Evolutionary conservation across 2,888 invertebrate genomes (phyloP), one percentile per base, ranked within the genome.

Genomic region (Spodoptera exigua): DNA sequence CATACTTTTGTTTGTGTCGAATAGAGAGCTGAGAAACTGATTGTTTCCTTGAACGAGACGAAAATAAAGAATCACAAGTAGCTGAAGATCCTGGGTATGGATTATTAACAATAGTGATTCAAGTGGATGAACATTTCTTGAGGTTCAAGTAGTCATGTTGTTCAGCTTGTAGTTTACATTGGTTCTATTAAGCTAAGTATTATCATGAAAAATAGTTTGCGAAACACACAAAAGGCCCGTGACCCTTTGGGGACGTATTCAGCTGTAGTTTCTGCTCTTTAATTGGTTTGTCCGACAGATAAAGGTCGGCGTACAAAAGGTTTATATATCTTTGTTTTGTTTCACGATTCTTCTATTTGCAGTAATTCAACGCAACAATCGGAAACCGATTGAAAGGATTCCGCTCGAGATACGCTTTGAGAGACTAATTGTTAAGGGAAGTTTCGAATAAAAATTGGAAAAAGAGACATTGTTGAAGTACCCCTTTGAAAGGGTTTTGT

Each of bases 371-470:
- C 48, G 51, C 60, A 64, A 51, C 65, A 65, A 72, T 72, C 54
- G 69, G 61, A 57, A 70, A 58, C 54, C 70, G 47, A 70, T 58
- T 60, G 70, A 72, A 72, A 66, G 66, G 62, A 61, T 66, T 66
- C 59, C 40, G 13, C 45, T 14, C 27, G 49, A 69, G 61, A 72
- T 70, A 54, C 48, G 45, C 67, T 66, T 59, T 56, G 56, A 55
- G 45, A 62, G 72, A 63, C 70, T 73, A 70, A 73, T 73, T 73
- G 73, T 70, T 45, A 58, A 44, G 43, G 58, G 58, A 73, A 63
- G 67, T 67, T 73, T 67, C 41, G 55, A 63, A 27, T 27, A 27
- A 73, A 73, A 73, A 70, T 49, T 57, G n/a, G 37, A 58, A 67
- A 69, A 66, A 57, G 70, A 53, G 66, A 66, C 73, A 58, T 44